phyloP scores from a whole-genome alignment of 2,113 vertebrate genomes.

The Syngnathus floridae region DNA sequence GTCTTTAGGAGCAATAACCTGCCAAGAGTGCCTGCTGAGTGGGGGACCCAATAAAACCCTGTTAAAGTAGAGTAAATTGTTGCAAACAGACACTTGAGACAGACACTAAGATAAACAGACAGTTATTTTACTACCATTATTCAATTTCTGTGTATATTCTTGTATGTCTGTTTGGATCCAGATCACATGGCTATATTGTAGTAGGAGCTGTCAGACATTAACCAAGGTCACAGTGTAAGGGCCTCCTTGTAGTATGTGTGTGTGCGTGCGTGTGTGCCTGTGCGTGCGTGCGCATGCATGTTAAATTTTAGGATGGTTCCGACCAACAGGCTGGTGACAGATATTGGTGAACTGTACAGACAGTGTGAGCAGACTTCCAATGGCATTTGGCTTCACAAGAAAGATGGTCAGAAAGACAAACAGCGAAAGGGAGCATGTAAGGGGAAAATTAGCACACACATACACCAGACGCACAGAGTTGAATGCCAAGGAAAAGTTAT shows the following conservation, averaged over 20 bases:
- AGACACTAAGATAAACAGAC: constrained; percentile 1
- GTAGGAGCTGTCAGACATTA: constrained; percentile 66
- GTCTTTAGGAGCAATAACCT: constrained; percentile 24
- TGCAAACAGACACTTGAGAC: constrained; percentile 15
- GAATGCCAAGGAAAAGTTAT: constrained; percentile 36
- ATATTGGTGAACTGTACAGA: constrained; percentile 42
- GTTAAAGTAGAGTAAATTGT: constrained; percentile 18
- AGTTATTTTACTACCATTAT: constrained; percentile 6
- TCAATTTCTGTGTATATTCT: neutral
- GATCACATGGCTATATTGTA: constrained; percentile 44
- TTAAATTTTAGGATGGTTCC: neutral
- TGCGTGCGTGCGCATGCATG: constrained; percentile 7
- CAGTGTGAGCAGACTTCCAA: constrained; percentile 55
- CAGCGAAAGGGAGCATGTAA: neutral
- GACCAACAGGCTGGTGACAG: neutral
- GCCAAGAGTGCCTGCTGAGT: neutral
- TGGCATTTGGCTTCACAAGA: constrained; percentile 29
- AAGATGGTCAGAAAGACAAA: constrained; percentile 16
- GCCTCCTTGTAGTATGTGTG: constrained; percentile 9
- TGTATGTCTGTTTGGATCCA: constrained; percentile 46
- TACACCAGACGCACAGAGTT: constrained; percentile 29
- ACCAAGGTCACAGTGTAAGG: constrained; percentile 56
- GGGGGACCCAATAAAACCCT: constrained; percentile 21
- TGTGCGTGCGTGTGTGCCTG: constrained; percentile 6
- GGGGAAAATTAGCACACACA: constrained; percentile 1